Base-by-base conservation (phyloP, 2,113 vertebrate genomes). In the Podarcis raffonei region DNA sequence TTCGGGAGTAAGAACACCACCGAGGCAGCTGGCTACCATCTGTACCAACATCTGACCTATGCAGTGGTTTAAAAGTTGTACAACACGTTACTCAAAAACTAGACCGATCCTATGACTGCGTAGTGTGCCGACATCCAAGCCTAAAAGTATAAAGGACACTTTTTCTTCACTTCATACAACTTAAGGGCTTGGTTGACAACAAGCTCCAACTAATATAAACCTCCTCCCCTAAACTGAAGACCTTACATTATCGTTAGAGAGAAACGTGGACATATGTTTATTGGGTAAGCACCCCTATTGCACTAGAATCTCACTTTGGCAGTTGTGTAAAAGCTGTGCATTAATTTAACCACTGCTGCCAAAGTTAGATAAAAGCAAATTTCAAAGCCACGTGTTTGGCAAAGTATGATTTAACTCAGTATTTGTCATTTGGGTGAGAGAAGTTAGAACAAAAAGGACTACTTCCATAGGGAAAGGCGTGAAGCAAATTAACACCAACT, bases 221-320 rank as follows among this genome's bases (percentile, higher is more conserved):
- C 25, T 25, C 37, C 57, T 69, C n/a, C n/a, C 30, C 39, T 39
- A 84, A 83, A 69, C 37, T 84, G 74, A 92, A 85, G 35, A 71
- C 87, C 80, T 87, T 78, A 84, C 76, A 0, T 39, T 84, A 86
- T 71, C 22, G 62, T 81, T 66, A 87, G 77, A 94, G 87, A 27
- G 1, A 48, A 12, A 92, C 35, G 15, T 30, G 18, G 65, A 5
- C 72, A 37, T 37, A 4, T 37, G 37, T 90, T 87, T 84, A 57
- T 75, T 69, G 23, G 80, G 57, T 22, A 89, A 83, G 3, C n/a
- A 27, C 37, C 23, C 12, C 68, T 53, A 4, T 72, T 74, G 9
- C 2, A 59, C 0, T 2, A 1, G 4, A 79, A 72, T 1, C 69
- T 84, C n/a, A 57, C 11, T 48, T 48, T 53, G 48, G 48, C 48